These are phyloP conservation scores for Malurus alboscapulatus DNA, from an alignment of 2,113 vertebrate species.

Conservation along the genomic window DNA sequence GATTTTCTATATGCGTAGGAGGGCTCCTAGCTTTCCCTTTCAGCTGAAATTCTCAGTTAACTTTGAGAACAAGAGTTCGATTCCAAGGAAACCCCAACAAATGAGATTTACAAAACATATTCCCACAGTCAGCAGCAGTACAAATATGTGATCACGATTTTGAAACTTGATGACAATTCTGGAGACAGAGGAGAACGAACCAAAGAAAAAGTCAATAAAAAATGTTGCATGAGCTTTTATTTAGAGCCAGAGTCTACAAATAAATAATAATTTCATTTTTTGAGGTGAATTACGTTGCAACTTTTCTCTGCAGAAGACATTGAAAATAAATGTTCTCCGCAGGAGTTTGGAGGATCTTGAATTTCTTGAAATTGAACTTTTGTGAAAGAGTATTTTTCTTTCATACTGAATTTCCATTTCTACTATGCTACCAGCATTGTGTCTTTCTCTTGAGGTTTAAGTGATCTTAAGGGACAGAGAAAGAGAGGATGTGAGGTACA, in stretches of 20 bases:
- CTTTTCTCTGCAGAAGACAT: neutral
- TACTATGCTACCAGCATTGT: neutral
- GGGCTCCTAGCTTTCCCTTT: neutral
- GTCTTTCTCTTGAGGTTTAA: neutral
- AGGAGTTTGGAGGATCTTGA: neutral
- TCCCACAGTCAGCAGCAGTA: neutral
- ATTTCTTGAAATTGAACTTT: neutral
- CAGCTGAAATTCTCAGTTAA: neutral
- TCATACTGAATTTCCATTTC: neutral
- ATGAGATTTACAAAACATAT: neutral
- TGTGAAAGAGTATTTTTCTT: neutral
- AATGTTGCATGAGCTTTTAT: neutral
- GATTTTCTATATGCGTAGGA: neutral
- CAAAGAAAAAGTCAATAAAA: neutral
- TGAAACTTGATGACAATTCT: neutral
- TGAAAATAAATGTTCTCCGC: neutral
- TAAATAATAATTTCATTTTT: neutral
- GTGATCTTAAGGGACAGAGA: neutral
- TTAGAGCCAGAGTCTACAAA: neutral
- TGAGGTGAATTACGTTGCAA: neutral
- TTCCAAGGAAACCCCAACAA: neutral
- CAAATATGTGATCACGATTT: neutral
- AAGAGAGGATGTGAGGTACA: neutral
- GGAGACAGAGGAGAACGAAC: neutral
- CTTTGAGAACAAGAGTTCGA: neutral